A percentile compares a stretch with the other conserved stretches of the same genome.
These are phyloP conservation scores for Idris sp. DNA, from an alignment of 1,140 invertebrate genomes.

Conservation along the genomic window DNA sequence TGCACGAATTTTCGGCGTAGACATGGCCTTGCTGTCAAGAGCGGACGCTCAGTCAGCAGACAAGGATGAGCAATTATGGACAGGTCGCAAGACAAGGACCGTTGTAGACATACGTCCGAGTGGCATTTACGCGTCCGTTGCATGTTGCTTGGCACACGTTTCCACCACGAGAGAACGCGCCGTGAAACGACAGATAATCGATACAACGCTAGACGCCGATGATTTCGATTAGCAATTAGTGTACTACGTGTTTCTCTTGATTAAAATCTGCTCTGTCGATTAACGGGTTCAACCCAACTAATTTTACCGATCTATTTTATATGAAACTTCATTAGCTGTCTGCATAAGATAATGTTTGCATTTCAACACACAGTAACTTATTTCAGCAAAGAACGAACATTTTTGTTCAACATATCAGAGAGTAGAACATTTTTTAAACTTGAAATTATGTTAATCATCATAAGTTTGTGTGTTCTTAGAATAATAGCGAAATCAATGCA, in stretches of 20 bases:
- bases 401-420: too few species aligned
- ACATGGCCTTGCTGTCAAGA: constrained; percentile 48
- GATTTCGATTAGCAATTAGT: constrained; percentile 71
- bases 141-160: constrained; percentile 32
- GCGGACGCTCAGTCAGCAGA: constrained; percentile 13
- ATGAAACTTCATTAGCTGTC: constrained; percentile 7
- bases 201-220: constrained; percentile 65
- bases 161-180: constrained; percentile 25
- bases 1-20: constrained; percentile 56
- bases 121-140: constrained; percentile 39
- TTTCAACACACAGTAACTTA: too few species aligned
- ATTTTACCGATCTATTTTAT: constrained; percentile 33
- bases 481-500: too few species aligned
- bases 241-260: constrained; percentile 60
- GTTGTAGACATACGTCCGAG: constrained; percentile 44
- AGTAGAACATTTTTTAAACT: too few species aligned
- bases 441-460: too few species aligned
- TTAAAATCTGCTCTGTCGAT: constrained; percentile 56
- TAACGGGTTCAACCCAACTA: constrained; percentile 27
- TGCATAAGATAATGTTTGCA: constrained; percentile 8
- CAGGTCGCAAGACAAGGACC: constrained; percentile 19
- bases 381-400: too few species aligned
- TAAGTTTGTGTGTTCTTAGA: too few species aligned
- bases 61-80: constrained; percentile 15
- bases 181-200: constrained; percentile 69